These are phyloP conservation scores for Sebastes goodei DNA, from an alignment of 2,797 vertebrate species.

Conservation along the genomic window DNA sequence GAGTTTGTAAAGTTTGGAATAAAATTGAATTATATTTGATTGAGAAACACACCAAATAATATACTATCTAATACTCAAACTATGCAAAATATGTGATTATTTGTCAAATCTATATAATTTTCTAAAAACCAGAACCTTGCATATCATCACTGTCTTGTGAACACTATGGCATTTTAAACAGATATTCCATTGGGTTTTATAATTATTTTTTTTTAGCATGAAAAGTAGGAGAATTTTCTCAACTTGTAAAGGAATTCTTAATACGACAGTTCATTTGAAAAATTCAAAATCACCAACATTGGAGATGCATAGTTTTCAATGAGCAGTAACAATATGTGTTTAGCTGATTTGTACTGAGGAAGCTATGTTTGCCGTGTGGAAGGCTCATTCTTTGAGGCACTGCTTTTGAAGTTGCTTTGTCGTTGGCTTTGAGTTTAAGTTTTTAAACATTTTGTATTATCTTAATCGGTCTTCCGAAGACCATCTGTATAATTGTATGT, in stretches of 20 bases:
- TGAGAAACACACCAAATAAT: neutral
- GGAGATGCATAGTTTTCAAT: neutral
- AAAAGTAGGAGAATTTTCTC: neutral
- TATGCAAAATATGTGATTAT: neutral
- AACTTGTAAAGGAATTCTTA: neutral
- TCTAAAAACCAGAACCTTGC: neutral
- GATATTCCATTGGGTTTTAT: neutral
- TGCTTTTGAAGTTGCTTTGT: neutral
- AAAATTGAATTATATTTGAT: neutral
- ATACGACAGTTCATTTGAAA: neutral
- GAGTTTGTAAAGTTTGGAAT: too few species aligned
- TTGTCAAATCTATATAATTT: neutral
- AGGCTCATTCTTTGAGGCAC: neutral
- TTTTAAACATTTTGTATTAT: neutral
- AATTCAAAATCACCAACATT: neutral
- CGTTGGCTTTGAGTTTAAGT: neutral
- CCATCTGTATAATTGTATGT: neutral
- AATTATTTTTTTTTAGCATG: neutral
- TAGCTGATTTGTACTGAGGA: neutral
- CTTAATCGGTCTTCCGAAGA: neutral
- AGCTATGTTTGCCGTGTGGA: neutral
- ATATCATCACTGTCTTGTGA: neutral
- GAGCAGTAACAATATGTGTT: neutral
- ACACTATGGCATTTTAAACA: fast-evolving
- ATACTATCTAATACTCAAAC: neutral